Conservation (phyloP, 2,888 invertebrate genomes). For the Hirtodrosophila duncani region DNA sequence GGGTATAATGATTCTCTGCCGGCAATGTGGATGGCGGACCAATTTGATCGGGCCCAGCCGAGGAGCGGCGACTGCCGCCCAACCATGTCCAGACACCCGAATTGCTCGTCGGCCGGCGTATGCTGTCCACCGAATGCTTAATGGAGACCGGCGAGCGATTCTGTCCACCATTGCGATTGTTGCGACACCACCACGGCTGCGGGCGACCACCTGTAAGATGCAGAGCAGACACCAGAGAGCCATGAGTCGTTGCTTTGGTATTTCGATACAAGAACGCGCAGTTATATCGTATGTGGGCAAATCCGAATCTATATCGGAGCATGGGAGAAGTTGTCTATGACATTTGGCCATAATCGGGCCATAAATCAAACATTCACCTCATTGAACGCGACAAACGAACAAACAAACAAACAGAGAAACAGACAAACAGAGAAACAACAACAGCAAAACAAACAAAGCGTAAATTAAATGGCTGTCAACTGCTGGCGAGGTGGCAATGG, state of each 20-base stretch:
- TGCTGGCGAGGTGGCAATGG: conserved; percentile 32
- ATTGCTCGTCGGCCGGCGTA: conserved; percentile 78
- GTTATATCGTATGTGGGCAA: not conserved
- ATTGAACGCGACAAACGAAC: conserved; percentile 31
- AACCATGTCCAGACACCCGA: conserved; percentile 79
- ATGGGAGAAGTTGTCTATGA: conserved; percentile 61
- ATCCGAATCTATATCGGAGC: conserved; percentile 21
- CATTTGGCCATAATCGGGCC: conserved; percentile 68
- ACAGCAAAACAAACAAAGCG: conserved; percentile 65
- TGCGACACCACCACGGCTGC: conserved; percentile 79
- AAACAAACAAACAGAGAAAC: conserved; percentile 17
- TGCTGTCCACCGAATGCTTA: conserved; percentile 78
- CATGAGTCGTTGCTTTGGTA: conserved; percentile 1
- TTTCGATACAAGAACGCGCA: not conserved
- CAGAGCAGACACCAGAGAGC: no score
- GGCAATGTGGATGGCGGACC: conserved; percentile 80
- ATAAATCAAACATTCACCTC: conserved; percentile 73
- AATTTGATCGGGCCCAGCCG: conserved; percentile 79
- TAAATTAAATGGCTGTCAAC: conserved; percentile 72
- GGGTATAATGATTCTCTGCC: conserved; percentile 86
- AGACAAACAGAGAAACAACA: conserved; percentile 40
- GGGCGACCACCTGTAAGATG: conserved; percentile 74
- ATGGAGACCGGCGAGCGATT: conserved; percentile 77
- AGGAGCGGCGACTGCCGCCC: conserved; percentile 75
- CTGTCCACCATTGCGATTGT: conserved; percentile 75